phyloP scores from a whole-genome alignment of 2,888 invertebrate species.

The Dione juno region DNA sequence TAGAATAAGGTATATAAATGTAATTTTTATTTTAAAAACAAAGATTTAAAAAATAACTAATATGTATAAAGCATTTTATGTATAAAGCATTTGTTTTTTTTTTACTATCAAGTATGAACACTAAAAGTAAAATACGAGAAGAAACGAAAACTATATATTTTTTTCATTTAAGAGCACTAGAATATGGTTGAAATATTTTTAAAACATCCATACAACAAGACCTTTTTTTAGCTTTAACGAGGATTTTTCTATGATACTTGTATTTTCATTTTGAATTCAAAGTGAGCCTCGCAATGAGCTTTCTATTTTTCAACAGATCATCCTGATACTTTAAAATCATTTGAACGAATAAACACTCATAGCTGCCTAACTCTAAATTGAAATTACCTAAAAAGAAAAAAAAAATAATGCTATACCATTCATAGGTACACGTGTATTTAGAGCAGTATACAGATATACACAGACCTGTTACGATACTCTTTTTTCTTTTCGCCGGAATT shows the following conservation, averaged over 20 bases:
- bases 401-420: too few relatives aligned
- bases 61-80: too few relatives aligned
- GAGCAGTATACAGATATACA: too few relatives aligned
- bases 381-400: background rate
- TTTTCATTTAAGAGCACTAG: constrained; percentile 20
- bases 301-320: constrained; percentile 5
- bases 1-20: too few relatives aligned
- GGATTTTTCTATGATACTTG: constrained; percentile 18
- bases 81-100: too few relatives aligned
- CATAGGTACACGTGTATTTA: too few relatives aligned
- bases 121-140: constrained; percentile 9
- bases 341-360: background rate
- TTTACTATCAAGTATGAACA: too few relatives aligned
- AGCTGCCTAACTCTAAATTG: background rate
- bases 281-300: constrained; percentile 4
- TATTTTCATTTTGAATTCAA: constrained; percentile 18
- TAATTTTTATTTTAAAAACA: too few relatives aligned
- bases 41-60: too few relatives aligned
- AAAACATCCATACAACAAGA: constrained; percentile 19
- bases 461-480: too few relatives aligned
- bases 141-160: background rate
- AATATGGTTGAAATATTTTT: constrained; percentile 20
- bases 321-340: constrained; percentile 3
- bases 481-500: too few relatives aligned
- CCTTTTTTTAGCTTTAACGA: constrained; percentile 16